phyloP scores from a whole-genome alignment of 2,888 invertebrate species.

The Hylaea fasciaria region DNA sequence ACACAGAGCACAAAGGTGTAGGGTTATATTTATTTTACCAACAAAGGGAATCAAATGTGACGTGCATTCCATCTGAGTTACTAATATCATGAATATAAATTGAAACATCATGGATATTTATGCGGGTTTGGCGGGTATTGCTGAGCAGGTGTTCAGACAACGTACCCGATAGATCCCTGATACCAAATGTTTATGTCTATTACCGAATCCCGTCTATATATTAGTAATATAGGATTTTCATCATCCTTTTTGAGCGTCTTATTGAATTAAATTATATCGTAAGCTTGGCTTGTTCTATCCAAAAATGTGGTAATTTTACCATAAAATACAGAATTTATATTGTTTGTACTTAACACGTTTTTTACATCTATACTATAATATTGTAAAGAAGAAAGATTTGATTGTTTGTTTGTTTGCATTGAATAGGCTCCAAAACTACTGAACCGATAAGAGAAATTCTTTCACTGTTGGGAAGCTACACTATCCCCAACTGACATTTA shows the following conservation, averaged over 20 bases:
- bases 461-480: too few relatives aligned
- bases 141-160: slow-evolving; percentile 81
- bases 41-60: slow-evolving; percentile 83
- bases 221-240: slow-evolving; percentile 57
- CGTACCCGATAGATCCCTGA: slow-evolving; percentile 78
- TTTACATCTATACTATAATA: too few relatives aligned
- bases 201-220: slow-evolving; percentile 64
- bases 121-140: slow-evolving; percentile 74
- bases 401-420: too few relatives aligned
- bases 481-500: too few relatives aligned
- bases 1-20: slow-evolving; percentile 38
- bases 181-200: slow-evolving; percentile 81
- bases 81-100: slow-evolving; percentile 85
- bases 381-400: too few relatives aligned
- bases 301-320: too few relatives aligned
- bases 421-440: too few relatives aligned
- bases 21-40: slow-evolving; percentile 66
- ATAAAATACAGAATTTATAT: too few relatives aligned
- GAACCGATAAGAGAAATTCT: too few relatives aligned
- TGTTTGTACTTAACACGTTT: too few relatives aligned
- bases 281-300: neutral
- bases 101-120: slow-evolving; percentile 83
- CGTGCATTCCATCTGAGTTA: slow-evolving; percentile 77
- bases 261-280: too few relatives aligned
- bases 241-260: slow-evolving; percentile 30